Evolutionary conservation across 2,797 vertebrate species (phyloP).

Genomic region (Zalophus californianus): DNA sequence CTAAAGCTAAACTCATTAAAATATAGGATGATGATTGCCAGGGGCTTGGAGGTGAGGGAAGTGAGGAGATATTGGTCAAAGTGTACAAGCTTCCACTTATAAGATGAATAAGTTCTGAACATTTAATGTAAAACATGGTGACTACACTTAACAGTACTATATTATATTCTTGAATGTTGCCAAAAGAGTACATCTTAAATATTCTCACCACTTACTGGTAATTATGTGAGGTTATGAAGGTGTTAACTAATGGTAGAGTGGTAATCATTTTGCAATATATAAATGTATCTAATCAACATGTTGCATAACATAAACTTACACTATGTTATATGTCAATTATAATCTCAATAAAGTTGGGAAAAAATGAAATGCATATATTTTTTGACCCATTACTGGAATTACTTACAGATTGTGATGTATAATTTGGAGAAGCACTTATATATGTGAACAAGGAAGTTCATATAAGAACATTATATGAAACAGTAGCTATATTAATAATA

Average conservation of each 20-base stretch:
- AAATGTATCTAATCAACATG: neutral
- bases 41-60: neutral
- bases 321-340: neutral
- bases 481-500: neutral
- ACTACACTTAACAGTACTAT: neutral
- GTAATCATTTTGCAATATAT: neutral
- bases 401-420: neutral
- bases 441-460: neutral
- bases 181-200: neutral
- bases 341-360: neutral
- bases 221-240: neutral
- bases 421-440: neutral
- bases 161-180: neutral
- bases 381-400: neutral
- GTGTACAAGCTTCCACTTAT: neutral
- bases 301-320: neutral
- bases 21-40: neutral
- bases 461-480: neutral
- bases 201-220: neutral
- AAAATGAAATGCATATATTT: neutral
- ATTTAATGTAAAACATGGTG: neutral
- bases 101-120: neutral
- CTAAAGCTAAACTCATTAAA: neutral
- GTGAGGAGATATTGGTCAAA: neutral
- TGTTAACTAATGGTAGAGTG: neutral